Evolutionary conservation across 1,140 invertebrate genomes (phyloP).

Genomic region (Tetranychus urticae): DNA sequence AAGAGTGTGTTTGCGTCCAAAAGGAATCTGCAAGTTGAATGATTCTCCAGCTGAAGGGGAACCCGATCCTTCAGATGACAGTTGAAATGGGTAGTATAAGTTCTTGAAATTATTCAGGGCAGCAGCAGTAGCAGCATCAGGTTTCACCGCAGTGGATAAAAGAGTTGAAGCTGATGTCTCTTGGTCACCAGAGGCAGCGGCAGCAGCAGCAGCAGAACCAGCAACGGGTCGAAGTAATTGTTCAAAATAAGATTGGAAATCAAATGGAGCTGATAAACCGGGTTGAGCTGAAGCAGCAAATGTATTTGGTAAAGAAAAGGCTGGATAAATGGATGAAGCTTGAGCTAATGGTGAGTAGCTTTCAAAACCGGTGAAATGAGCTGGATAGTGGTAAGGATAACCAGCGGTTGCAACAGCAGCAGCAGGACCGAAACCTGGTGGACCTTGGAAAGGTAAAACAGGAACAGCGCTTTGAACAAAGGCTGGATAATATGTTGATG

Average conservation of each 20-base stretch:
- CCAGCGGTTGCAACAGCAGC: neutral
- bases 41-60: no score
- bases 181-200: neutral
- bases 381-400: neutral
- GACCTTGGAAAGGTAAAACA: neutral
- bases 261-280: no score
- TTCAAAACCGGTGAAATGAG: no score
- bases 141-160: neutral
- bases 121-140: neutral
- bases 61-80: neutral
- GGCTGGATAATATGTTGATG: neutral
- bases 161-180: neutral
- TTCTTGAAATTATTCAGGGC: neutral
- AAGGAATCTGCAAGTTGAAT: neutral
- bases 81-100: neutral
- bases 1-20: neutral
- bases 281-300: no score
- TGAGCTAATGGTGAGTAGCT: no score
- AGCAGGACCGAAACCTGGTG: neutral
- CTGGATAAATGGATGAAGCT: no score
- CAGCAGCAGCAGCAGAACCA: neutral
- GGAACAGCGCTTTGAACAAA: neutral
- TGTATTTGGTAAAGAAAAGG: no score
- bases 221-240: neutral
- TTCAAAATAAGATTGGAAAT: no score